Evolutionary conservation across 2,113 vertebrate genomes (phyloP), one percentile per base, ranked within the genome.

Genomic region (Gasterosteus aculeatus): DNA sequence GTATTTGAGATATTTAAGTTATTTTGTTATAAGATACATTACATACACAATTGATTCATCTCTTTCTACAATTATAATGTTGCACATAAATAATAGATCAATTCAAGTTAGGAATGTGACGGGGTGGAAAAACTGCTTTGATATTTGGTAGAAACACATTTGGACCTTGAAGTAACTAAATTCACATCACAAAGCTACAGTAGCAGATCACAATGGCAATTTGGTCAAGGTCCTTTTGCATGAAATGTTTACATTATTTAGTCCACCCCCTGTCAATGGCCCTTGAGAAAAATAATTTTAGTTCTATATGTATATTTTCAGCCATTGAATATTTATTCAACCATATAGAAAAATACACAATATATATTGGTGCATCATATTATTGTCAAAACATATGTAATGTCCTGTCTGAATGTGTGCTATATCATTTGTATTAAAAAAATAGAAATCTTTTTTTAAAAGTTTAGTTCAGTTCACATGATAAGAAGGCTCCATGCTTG

Each of bases 1-100:
- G 47, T 69, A 58, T 77, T 53, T 77, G 38, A 76, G 14, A 69
- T 73, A 38, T 81, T 81, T 82, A 87, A 82, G 31, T 86, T 82
- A 87, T 86, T 83, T 77, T 84, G 68, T 75, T 57, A 72, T 18
- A 22, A 49, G 29, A 61, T 69, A 53, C 83, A 72, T 33, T 19
- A 77, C 44, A 72, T 69, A 66, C 22, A 47, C 70, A 57, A 18
- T 57, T 7, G 61, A 44, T 62, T 72, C 15, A 72, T 14, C 31
- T 39, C 77, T 75, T 77, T 31, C 5, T 68, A 64, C 39, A 29
- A n/a, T 70, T 77, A 29, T 33, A 31, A 41, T 49, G 29, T 62
- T 64, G 51, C 9, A 57, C 66, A 47, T 39, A 12, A 47, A 54
- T 51, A 58, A 75, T 39, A 16, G 4, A 56, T 5, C 2, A 10